Evolutionary conservation across 1,140 invertebrate genomes (phyloP).

Genomic region (Neodiprion virginianus): DNA sequence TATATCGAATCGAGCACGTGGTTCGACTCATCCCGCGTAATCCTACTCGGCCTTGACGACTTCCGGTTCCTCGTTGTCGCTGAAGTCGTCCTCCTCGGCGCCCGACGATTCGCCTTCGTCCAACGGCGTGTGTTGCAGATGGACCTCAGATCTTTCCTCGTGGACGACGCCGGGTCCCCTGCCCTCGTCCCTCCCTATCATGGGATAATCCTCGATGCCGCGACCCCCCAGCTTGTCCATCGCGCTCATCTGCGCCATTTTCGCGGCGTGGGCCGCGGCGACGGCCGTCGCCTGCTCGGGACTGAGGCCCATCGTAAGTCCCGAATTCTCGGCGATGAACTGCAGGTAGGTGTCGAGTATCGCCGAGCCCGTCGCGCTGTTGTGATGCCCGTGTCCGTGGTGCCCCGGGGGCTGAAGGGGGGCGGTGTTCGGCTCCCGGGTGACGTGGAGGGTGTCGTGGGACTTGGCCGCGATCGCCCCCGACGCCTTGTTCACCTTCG

Average conservation of each 20-base stretch:
- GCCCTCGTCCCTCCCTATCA: conserved; percentile 53
- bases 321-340: conserved; percentile 82
- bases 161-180: conserved; percentile 41
- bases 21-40: neutral
- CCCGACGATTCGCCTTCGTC: conserved; percentile 46
- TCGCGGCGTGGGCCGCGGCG: conserved; percentile 69
- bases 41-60: conserved; percentile 47
- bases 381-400: conserved; percentile 49
- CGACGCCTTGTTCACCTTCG: conserved; percentile 45
- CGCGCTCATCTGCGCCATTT: conserved; percentile 74
- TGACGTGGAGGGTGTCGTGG: conserved; percentile 63
- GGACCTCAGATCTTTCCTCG: conserved; percentile 44
- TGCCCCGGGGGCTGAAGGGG: conserved; percentile 49
- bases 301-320: conserved; percentile 63
- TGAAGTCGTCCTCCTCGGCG: conserved; percentile 55
- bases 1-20: neutral
- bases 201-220: conserved; percentile 51
- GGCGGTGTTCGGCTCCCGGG: conserved; percentile 63
- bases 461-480: conserved; percentile 67
- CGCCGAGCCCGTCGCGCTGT: conserved; percentile 71
- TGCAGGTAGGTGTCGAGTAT: conserved; percentile 85
- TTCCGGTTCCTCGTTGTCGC: conserved; percentile 54
- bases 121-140: conserved; percentile 33
- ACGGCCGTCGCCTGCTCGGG: conserved; percentile 60
- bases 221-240: conserved; percentile 59